Base-by-base conservation (phyloP, 2,797 vertebrate genomes). In the Anabacerthia variegaticeps region DNA sequence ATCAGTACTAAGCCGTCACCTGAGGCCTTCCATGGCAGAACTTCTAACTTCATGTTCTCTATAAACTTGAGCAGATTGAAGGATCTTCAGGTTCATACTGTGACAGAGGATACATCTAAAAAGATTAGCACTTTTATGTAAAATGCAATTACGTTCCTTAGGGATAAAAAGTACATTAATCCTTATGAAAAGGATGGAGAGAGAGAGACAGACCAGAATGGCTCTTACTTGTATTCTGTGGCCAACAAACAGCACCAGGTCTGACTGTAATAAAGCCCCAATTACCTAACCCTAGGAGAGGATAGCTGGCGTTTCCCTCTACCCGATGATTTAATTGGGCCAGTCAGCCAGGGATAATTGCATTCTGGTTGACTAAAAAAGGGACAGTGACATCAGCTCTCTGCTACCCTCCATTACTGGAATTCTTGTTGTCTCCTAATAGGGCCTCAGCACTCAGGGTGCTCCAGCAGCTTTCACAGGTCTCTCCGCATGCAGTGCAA, bases 301-400 rank as follows among this genome's bases (percentile, higher is more conserved):
- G 37, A 79, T 30, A 86, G 51, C 74, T 86, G 69, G 66, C 79
- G 84, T 81, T 88, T 85, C 68, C 65, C 39, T 88, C 62, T 66
- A 69, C 17, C 43, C 34, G 0, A 7, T 86, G 87, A 92, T 92
- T 95, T 96, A 93, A 96, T 92, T 95, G 65, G 74, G 79, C 37
- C 81, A 93, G 95, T 91, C 95, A 96, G 79, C 76, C 74, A 90
- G 59, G 69, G 76, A 56, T 96, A 97, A 96, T 94, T 96, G 81
- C 92, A 96, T 97, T 96, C 91, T 88, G 92, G 79, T 49, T 93
- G 95, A 95, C 85, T 95, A 90, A 90, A 89, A 93, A 88, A 93
- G 69, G 81, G 92, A 88, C 82, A 91, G 89, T 89, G 94, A 95
- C 95, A 96, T 96, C 95, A 97, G 87, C 69, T 93, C 82, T 93